phyloP scores from a whole-genome alignment of 2,888 invertebrate genomes.

The Parnassius glacialis region DNA sequence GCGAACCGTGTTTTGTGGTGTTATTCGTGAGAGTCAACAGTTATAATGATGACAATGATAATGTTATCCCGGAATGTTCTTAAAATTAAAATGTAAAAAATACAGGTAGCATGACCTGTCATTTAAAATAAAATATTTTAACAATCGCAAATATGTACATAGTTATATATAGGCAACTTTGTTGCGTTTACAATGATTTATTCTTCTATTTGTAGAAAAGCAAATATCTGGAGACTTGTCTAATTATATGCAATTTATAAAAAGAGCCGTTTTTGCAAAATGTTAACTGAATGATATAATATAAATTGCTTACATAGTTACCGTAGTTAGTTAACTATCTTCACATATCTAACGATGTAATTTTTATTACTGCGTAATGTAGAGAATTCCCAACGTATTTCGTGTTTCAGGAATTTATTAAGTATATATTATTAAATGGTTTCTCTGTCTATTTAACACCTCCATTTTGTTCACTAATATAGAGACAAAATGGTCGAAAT shows the following conservation, averaged over 20 bases:
- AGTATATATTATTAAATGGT: no score
- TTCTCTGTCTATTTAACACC: no score
- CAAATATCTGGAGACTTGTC: constrained; percentile 2
- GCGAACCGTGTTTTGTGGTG: no score
- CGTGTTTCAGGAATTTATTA: no score
- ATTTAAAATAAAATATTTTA: not conserved
- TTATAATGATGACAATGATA: no score
- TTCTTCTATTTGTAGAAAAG: constrained; percentile 1
- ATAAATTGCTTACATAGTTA: constrained; percentile 11
- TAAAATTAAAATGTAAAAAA: no score
- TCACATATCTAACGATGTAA: not conserved
- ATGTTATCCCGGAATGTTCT: no score
- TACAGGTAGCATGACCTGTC: not conserved
- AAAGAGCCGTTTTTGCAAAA: not conserved
- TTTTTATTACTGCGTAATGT: not conserved
- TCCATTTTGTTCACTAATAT: no score
- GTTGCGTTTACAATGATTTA: constrained; percentile 10
- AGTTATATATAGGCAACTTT: constrained; percentile 4
- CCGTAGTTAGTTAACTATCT: not conserved
- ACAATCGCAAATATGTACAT: not conserved
- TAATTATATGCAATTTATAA: not conserved
- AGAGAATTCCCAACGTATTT: no score
- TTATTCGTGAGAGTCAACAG: no score
- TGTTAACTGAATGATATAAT: not conserved
- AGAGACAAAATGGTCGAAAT: no score